phyloP scores from a whole-genome alignment of 2,888 invertebrate species.

The Microctonus brassicae region DNA sequence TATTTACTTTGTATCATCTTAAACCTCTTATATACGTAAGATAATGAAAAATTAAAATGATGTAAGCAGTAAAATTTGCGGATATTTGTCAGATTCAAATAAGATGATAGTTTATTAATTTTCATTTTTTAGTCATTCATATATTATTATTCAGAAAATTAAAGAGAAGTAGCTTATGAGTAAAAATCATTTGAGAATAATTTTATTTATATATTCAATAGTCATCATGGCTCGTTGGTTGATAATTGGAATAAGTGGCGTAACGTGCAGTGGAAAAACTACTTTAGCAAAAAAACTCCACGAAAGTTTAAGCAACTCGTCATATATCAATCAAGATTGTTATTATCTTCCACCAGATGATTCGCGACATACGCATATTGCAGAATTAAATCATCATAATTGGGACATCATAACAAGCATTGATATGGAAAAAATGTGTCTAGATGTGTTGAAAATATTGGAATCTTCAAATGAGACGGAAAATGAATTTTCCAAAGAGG shows the following conservation, averaged over 20 bases:
- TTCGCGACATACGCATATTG: slow-evolving; percentile 75
- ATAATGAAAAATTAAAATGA: not conserved
- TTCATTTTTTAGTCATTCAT: no score
- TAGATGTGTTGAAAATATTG: slow-evolving; percentile 72
- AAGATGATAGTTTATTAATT: no score
- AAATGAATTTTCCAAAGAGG: slow-evolving; percentile 14
- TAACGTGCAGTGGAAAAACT: slow-evolving; percentile 89
- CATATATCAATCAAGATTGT: slow-evolving; percentile 80
- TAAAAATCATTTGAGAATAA: no score
- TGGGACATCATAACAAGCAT: slow-evolving; percentile 81
- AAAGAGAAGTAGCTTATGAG: no score
- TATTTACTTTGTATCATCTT: slow-evolving; percentile 76
- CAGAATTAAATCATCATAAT: slow-evolving; percentile 80
- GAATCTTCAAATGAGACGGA: slow-evolving; percentile 36
- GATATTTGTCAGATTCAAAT: no score
- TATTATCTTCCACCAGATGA: slow-evolving; percentile 81
- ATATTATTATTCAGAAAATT: no score
- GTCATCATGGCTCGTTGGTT: slow-evolving; percentile 66
- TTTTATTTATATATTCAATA: no score
- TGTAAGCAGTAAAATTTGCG: not conserved
- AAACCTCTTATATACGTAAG: slow-evolving; percentile 47
- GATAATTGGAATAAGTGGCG: slow-evolving; percentile 82
- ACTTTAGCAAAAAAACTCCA: slow-evolving; percentile 76
- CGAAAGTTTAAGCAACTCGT: slow-evolving; percentile 66
- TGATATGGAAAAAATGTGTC: slow-evolving; percentile 80